phyloP scores from a whole-genome alignment of 2,888 invertebrate genomes.

The Drosophila histrio region DNA sequence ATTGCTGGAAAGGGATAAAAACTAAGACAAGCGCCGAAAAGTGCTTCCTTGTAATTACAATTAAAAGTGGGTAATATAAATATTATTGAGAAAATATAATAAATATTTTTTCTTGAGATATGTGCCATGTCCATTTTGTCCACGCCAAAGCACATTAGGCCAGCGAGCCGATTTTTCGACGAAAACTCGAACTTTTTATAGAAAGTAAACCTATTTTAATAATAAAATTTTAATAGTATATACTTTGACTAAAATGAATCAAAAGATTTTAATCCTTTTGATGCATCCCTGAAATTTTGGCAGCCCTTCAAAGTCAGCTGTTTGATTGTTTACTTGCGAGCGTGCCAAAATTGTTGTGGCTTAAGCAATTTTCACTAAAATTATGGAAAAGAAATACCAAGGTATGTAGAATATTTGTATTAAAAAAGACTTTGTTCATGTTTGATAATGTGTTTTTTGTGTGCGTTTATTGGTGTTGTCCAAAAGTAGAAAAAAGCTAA shows the following conservation, averaged over 20 bases:
- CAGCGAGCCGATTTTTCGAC: not conserved
- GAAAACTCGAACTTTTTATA: not conserved
- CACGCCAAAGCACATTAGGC: too few relatives aligned
- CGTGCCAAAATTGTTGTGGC: slow-evolving; percentile 5
- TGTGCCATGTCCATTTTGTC: too few relatives aligned
- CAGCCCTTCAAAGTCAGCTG: not conserved
- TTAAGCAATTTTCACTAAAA: not conserved
- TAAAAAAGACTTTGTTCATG: slow-evolving; percentile 1
- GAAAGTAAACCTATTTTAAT: not conserved
- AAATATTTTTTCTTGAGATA: too few relatives aligned
- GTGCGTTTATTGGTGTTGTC: slow-evolving; percentile 4
- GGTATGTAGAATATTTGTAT: not conserved
- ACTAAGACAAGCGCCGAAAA: too few relatives aligned
- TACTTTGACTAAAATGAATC: slow-evolving; percentile 1
- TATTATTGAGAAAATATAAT: too few relatives aligned
- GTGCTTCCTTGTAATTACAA: too few relatives aligned
- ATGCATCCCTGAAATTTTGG: slow-evolving; percentile 10
- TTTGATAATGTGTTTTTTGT: slow-evolving; percentile 1
- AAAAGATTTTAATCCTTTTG: slow-evolving; percentile 12
- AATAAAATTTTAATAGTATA: not conserved
- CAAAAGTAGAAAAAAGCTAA: slow-evolving; percentile 1
- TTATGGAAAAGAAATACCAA: not conserved
- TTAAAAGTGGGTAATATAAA: too few relatives aligned
- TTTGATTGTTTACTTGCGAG: slow-evolving; percentile 12
- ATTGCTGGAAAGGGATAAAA: too few relatives aligned